These are phyloP conservation scores for Sesia bembeciformis DNA, from an alignment of 2,888 invertebrate genomes.

Conservation along the genomic window DNA sequence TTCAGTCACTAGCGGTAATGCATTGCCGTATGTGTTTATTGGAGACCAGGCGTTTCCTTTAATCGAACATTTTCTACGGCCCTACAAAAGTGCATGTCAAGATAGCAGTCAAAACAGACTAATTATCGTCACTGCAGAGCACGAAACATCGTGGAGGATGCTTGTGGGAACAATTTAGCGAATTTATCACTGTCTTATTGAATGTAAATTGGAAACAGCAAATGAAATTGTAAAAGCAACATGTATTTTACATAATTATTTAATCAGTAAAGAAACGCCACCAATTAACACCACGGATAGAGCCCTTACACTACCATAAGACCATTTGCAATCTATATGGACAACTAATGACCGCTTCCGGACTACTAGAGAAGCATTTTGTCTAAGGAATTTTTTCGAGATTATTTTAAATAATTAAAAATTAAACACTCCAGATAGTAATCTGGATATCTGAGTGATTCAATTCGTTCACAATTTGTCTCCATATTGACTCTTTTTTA, in stretches of 20 bases:
- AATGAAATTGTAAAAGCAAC: neutral
- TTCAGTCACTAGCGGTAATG: neutral
- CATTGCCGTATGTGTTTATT: neutral
- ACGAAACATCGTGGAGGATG: neutral
- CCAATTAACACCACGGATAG: neutral
- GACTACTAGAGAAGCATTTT: too few species aligned
- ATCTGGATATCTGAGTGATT: too few species aligned
- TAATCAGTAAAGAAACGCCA: slow-evolving; percentile 1
- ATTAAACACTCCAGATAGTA: too few species aligned
- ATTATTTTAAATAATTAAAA: too few species aligned
- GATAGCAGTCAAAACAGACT: slow-evolving; percentile 3
- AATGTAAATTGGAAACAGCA: slow-evolving; percentile 6
- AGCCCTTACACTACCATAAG: too few species aligned
- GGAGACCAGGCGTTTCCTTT: neutral
- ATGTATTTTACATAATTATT: slow-evolving; percentile 4
- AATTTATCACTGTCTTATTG: slow-evolving; percentile 3
- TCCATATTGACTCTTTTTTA: too few species aligned
- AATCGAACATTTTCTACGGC: neutral
- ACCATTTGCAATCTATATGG: too few species aligned
- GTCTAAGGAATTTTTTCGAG: too few species aligned
- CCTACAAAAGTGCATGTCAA: slow-evolving; percentile 1
- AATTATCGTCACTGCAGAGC: slow-evolving; percentile 1
- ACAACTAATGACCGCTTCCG: too few species aligned
- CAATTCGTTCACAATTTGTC: too few species aligned
- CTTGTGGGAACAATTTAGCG: slow-evolving; percentile 1